Conservation (phyloP, 2,113 vertebrate species). For the Talpa occidentalis region DNA sequence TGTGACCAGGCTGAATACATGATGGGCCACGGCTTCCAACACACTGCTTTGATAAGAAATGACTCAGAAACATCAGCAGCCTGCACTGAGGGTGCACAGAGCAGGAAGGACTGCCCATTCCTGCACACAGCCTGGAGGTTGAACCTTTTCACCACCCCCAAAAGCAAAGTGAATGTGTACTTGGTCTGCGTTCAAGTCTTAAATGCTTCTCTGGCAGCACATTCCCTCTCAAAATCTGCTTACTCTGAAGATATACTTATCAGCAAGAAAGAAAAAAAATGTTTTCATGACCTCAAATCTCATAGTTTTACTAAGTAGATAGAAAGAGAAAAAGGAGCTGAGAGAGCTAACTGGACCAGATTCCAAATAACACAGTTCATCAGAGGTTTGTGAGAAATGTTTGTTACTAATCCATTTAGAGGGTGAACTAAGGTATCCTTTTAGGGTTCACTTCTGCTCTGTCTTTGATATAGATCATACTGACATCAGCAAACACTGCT, state of each 20-base stretch:
- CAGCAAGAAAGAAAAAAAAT: neutral
- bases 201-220: constrained; percentile 65
- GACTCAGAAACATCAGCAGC: neutral
- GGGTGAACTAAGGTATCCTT: neutral
- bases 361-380: neutral
- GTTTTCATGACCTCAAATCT: constrained; percentile 31
- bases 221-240: constrained; percentile 48
- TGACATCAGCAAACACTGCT: neutral
- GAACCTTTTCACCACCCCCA: neutral
- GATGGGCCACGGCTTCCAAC: neutral
- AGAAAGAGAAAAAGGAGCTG: neutral
- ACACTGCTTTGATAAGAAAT: neutral
- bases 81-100: neutral
- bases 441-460: neutral
- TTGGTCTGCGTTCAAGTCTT: constrained; percentile 67
- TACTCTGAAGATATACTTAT: constrained; percentile 10
- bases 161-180: neutral
- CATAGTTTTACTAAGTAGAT: constrained; percentile 9
- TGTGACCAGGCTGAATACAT: neutral
- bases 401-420: neutral
- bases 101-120: neutral
- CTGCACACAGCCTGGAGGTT: neutral
- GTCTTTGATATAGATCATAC: neutral
- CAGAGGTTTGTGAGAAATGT: neutral
- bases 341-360: neutral